Conservation (phyloP, 1,140 invertebrate species). For the Drosophila lowei region DNA sequence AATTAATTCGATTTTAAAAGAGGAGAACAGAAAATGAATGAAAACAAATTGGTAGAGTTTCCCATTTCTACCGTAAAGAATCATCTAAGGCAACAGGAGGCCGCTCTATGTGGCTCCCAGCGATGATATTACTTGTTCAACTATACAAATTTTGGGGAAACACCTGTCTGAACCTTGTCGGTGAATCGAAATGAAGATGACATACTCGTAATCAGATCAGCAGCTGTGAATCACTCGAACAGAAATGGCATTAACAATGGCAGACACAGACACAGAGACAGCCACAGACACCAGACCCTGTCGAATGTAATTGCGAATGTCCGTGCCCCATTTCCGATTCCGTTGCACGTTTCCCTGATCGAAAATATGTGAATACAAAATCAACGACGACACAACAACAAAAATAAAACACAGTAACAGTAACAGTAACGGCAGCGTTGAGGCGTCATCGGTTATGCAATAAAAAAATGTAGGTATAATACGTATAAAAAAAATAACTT, state of each 20-base stretch:
- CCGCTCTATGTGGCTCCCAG: background rate
- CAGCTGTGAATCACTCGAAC: conserved; percentile 14
- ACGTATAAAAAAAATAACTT: conserved; percentile 13
- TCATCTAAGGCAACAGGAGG: conserved; percentile 4
- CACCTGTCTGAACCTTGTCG: conserved; percentile 7
- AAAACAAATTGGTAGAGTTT: too few relatives aligned
- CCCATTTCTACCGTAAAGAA: too few relatives aligned
- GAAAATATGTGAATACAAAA: conserved; percentile 20
- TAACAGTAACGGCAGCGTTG: background rate
- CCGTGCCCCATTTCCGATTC: conserved; percentile 46
- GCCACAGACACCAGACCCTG: conserved; percentile 1
- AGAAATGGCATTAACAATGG: conserved; percentile 22
- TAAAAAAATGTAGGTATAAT: conserved; percentile 24
- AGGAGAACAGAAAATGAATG: background rate
- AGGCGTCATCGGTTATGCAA: conserved; percentile 23
- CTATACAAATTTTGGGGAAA: background rate
- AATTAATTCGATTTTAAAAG: conserved; percentile 1
- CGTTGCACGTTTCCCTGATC: conserved; percentile 47
- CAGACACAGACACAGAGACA: conserved; percentile 1
- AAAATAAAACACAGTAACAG: background rate
- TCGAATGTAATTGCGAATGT: conserved; percentile 40
- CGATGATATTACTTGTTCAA: background rate
- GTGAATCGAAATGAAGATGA: conserved; percentile 32
- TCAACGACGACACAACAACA: background rate
- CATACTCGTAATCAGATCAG: conserved; percentile 29